phyloP scores from a whole-genome alignment of 2,113 vertebrate genomes.

The Hyla sarda region DNA sequence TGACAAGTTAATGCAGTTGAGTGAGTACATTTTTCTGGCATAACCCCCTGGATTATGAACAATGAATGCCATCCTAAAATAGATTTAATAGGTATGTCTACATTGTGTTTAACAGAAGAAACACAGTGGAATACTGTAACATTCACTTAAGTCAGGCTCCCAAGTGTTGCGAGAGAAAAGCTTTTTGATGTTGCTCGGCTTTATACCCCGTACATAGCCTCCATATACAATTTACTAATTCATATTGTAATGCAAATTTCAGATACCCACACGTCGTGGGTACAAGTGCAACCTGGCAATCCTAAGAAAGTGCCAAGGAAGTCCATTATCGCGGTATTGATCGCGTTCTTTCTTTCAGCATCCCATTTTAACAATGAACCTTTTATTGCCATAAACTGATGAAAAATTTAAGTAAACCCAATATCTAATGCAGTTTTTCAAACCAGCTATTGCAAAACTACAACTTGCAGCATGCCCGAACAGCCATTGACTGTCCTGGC shows the following conservation, averaged over 20 bases:
- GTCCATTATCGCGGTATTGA: neutral
- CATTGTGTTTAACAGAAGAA: slow-evolving; percentile 37
- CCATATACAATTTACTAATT: slow-evolving; percentile 36
- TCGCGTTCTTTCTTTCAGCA: neutral
- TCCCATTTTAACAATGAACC: neutral
- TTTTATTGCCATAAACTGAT: neutral
- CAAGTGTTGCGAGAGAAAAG: slow-evolving; percentile 42
- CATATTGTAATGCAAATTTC: slow-evolving; percentile 48
- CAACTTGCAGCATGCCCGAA: too few species aligned
- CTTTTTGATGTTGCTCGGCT: slow-evolving; percentile 31
- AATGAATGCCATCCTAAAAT: slow-evolving; percentile 35
- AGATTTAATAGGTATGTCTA: slow-evolving; percentile 43
- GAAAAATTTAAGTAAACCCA: neutral
- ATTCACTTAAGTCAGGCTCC: slow-evolving; percentile 40
- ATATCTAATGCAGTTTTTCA: too few species aligned
- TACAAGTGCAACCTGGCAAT: neutral
- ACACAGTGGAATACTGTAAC: slow-evolving; percentile 22
- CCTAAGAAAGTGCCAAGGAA: neutral
- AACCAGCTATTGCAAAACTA: too few species aligned
- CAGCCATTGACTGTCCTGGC: too few species aligned
- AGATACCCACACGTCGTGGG: neutral
- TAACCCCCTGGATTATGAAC: slow-evolving; percentile 31
- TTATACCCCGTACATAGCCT: neutral
- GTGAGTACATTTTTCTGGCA: slow-evolving; percentile 32
- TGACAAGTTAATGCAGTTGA: slow-evolving; percentile 28